Base-by-base conservation (phyloP, 1,140 invertebrate species). In the Eumeta japonica region DNA sequence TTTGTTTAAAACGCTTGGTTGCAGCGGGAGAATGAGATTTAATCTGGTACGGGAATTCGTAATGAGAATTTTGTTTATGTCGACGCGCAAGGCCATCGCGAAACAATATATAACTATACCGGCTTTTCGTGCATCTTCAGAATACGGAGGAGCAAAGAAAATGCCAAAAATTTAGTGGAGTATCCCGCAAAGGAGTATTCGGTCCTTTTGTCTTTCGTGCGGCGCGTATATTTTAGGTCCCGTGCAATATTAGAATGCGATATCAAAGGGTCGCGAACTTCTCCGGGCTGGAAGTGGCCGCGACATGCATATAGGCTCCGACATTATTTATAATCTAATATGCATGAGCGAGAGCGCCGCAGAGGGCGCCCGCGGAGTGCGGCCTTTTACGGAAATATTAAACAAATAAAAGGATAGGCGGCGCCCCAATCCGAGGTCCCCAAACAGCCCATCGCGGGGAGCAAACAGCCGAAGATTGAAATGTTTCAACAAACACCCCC, bases 301-400 rank as follows among this genome's bases (percentile, higher is more conserved):
- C 43, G 46, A 51, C 46, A 47, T 40, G 31, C 36, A 31, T 46
- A 53, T 43, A 50, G 38, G 34, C 34, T 42, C 37, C 16, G 44
- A 43, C 50, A 52, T 58, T 58, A 54, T 50, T 58, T 52, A 61
- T 54, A 56, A 58, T 56, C 52, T 51, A 53, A 52, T 50, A 53
- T 54, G 47, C 48, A 54, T 46, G 43, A 47, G 43, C 29, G 44
- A 47, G 45, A 12, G n/a, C 5, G n/a, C 5, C 5, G 5, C 5
- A 7, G 28, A 5, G 28, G 4, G 7, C 5, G 4, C 5, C 45
- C 43, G 39, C 48, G 32, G 52, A 48, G 44, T 40, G 46, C 43
- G 46, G 43, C 48, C 50, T 54, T 54, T 55, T 38, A 44, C 38
- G 50, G 49, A 62, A 53, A 58, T 58, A 53, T 58, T 52, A 55